Evolutionary conservation across 2,797 vertebrate genomes (phyloP).

Genomic region (Phrynocephalus forsythii): DNA sequence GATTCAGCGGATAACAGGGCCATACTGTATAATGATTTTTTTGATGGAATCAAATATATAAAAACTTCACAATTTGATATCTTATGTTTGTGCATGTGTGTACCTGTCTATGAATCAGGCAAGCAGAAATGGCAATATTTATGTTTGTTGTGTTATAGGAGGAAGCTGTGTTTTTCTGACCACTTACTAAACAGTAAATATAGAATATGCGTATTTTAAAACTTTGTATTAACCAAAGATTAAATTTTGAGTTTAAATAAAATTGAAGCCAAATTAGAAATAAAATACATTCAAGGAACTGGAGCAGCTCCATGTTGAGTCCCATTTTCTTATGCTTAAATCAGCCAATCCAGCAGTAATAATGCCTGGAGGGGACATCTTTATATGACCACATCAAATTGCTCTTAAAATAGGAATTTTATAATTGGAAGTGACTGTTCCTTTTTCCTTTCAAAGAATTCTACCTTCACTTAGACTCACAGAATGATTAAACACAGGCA

Average conservation of each 20-base stretch:
- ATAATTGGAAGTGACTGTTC: conserved; percentile 33
- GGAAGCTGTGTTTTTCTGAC: not conserved
- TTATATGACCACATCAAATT: conserved; percentile 44
- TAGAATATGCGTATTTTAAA: not conserved
- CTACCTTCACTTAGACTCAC: conserved; percentile 3
- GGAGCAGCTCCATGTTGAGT: not conserved
- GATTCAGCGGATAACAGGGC: too few relatives aligned
- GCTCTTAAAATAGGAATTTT: conserved; percentile 28
- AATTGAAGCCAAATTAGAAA: not conserved
- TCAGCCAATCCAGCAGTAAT: conserved; percentile 1
- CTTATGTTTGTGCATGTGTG: too few relatives aligned
- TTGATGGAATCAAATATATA: too few relatives aligned
- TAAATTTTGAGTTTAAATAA: conserved; percentile 4
- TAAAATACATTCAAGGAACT: not conserved
- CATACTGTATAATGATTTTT: too few relatives aligned
- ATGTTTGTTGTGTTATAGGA: not conserved
- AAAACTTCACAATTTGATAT: too few relatives aligned
- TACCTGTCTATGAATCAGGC: too few relatives aligned
- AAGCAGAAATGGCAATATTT: not conserved
- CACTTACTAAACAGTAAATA: not conserved
- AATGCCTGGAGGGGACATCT: not conserved
- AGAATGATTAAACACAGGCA: conserved; percentile 18
- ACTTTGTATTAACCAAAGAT: not conserved
- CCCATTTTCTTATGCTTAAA: not conserved
- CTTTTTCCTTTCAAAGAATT: conserved; percentile 18